phyloP scores from a whole-genome alignment of 2,888 invertebrate species.

The Cephalotes varians region DNA sequence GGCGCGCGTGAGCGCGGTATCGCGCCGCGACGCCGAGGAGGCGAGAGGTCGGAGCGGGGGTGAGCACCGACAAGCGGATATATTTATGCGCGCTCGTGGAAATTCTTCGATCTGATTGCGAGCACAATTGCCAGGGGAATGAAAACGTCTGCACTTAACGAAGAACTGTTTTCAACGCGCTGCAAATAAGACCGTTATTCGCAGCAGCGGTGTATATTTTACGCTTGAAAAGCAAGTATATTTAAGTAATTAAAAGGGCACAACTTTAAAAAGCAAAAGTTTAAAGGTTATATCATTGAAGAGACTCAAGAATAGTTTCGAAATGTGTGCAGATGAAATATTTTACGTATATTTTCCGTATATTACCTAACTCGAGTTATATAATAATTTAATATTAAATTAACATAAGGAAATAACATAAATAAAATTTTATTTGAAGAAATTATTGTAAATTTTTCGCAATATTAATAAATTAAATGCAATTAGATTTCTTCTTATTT shows the following conservation, averaged over 20 bases:
- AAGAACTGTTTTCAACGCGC: conserved; percentile 41
- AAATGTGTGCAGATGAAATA: not conserved
- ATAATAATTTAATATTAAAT: not conserved
- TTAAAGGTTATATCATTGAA: not conserved
- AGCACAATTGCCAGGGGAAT: conserved; percentile 34
- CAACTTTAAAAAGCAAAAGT: not conserved
- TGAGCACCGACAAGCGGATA: conserved; percentile 20
- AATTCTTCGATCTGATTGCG: conserved; percentile 56
- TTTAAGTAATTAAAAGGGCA: not conserved
- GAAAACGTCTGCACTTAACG: conserved; percentile 47
- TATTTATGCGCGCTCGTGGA: conserved; percentile 51
- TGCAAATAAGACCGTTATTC: conserved; percentile 28
- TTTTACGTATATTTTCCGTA: not conserved
- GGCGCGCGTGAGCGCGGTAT: conserved; percentile 23
- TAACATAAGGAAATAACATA: not conserved
- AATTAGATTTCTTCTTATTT: conserved; percentile 7
- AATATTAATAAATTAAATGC: not conserved
- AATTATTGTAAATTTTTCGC: not conserved
- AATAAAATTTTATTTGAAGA: not conserved
- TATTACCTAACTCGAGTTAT: not conserved
- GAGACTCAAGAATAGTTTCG: not conserved
- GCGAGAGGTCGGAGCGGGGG: conserved; percentile 11
- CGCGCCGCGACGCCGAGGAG: not conserved
- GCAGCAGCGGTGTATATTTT: not conserved
- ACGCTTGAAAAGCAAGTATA: not conserved